Conservation (phyloP, 1,140 invertebrate genomes). For the Meloidogyne floridensis region DNA sequence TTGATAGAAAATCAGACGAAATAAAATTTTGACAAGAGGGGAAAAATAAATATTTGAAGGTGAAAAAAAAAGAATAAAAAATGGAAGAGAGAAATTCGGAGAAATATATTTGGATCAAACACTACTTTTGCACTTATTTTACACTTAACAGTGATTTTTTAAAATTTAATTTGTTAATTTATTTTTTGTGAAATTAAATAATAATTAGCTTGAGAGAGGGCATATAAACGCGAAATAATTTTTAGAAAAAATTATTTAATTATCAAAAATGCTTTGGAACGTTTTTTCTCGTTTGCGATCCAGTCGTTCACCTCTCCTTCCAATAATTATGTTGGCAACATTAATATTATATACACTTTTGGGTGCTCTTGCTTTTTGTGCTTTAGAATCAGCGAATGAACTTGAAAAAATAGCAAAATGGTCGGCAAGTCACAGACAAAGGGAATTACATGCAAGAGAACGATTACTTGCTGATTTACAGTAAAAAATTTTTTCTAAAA, state of each 20-base stretch:
- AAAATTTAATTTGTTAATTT: background rate
- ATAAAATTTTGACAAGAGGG: too few species aligned
- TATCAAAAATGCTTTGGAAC: slow-evolving; percentile 45
- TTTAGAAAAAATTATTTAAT: background rate
- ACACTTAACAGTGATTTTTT: background rate
- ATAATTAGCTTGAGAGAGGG: too few species aligned
- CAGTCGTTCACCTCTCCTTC: slow-evolving; percentile 41
- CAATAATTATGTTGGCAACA: slow-evolving; percentile 44
- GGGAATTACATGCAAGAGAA: slow-evolving; percentile 15
- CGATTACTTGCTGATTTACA: slow-evolving; percentile 34
- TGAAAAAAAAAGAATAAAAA: background rate
- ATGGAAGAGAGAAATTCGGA: background rate
- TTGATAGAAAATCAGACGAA: background rate
- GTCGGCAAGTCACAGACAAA: background rate
- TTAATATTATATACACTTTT: slow-evolving; percentile 37
- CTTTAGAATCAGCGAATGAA: slow-evolving; percentile 36
- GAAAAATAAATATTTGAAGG: too few species aligned
- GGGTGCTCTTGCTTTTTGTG: slow-evolving; percentile 41
- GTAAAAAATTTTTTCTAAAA: background rate
- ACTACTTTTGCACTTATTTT: background rate
- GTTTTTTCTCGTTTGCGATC: slow-evolving; percentile 35
- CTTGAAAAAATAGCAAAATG: slow-evolving; percentile 3
- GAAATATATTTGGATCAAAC: background rate
- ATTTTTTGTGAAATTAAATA: too few species aligned
- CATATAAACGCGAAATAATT: background rate